Conservation (phyloP, 2,797 vertebrate species). For the Sphenodon punctatus region DNA sequence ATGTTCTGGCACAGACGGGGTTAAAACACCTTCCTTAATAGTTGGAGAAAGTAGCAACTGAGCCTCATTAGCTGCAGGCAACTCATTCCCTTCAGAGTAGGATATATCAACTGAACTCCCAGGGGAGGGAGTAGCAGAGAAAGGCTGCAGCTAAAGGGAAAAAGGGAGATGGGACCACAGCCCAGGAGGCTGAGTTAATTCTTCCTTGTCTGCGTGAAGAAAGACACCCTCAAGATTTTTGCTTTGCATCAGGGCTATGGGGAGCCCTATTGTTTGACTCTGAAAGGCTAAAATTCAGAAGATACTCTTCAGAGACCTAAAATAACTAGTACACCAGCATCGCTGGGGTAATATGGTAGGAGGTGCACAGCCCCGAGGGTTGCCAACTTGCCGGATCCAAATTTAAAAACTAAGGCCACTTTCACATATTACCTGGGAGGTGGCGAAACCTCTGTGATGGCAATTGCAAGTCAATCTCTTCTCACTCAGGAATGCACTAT, state of each 20-base stretch:
- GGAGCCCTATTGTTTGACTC: background rate
- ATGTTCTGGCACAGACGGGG: background rate
- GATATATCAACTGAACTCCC: background rate
- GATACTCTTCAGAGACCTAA: background rate
- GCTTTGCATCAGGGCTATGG: background rate
- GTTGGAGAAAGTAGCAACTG: background rate
- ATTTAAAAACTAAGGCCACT: too few species aligned
- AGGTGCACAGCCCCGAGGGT: too few species aligned
- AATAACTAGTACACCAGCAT: too few species aligned
- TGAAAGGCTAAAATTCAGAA: background rate
- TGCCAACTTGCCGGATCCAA: too few species aligned
- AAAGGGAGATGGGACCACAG: accelerated
- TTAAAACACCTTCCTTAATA: background rate
- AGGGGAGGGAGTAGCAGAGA: background rate
- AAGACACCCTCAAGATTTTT: background rate
- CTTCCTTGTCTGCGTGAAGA: background rate
- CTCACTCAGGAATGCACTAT: too few species aligned
- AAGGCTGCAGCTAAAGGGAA: background rate
- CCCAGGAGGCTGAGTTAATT: background rate
- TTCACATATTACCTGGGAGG: too few species aligned
- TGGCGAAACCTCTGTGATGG: too few species aligned
- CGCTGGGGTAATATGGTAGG: too few species aligned
- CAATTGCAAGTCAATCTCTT: too few species aligned
- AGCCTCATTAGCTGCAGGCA: background rate
- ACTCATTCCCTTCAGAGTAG: background rate